Percentiles rank a stretch among this genome's conserved stretches.
Conservation (phyloP, 2,888 invertebrate genomes). For the Carpatolechia fugitivella region DNA sequence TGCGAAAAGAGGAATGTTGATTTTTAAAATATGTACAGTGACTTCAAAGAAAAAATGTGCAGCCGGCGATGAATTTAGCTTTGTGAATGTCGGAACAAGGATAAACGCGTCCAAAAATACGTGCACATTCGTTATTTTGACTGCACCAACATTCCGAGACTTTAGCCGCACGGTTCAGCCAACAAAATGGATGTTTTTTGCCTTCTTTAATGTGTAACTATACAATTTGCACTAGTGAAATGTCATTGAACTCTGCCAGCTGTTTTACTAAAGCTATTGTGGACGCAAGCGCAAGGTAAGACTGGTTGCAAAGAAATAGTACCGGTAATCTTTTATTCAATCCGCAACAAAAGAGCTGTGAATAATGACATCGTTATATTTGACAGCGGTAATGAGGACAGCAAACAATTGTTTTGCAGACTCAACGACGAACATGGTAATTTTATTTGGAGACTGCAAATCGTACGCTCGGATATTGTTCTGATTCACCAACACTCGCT, state of each 20-base stretch:
- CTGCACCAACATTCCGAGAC: slow-evolving; percentile 49
- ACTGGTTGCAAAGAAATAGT: slow-evolving; percentile 63
- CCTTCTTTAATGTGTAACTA: slow-evolving; percentile 64
- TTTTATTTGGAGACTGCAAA: slow-evolving; percentile 8
- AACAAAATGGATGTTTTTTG: slow-evolving; percentile 61
- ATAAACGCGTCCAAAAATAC: slow-evolving; percentile 37
- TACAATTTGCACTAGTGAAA: slow-evolving; percentile 72
- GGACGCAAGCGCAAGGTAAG: slow-evolving; percentile 56
- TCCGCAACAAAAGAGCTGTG: slow-evolving; percentile 69
- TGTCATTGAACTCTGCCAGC: slow-evolving; percentile 74
- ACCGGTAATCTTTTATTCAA: slow-evolving; percentile 64
- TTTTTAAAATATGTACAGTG: slow-evolving; percentile 1
- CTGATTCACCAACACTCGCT: slow-evolving; percentile 7
- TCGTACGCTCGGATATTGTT: slow-evolving; percentile 4
- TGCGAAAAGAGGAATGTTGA: slow-evolving; percentile 5
- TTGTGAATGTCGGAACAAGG: slow-evolving; percentile 33
- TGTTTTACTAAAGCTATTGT: slow-evolving; percentile 60
- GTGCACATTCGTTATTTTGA: slow-evolving; percentile 50
- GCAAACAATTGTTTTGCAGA: slow-evolving; percentile 39
- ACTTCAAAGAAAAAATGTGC: slow-evolving; percentile 13
- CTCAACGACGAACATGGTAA: not conserved
- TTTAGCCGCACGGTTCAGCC: slow-evolving; percentile 44
- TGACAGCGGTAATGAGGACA: slow-evolving; percentile 52
- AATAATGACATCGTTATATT: slow-evolving; percentile 72
- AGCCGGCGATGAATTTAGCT: slow-evolving; percentile 14